Evolutionary conservation across 1,140 invertebrate genomes (phyloP).

Genomic region (Frieseomelitta varia): DNA sequence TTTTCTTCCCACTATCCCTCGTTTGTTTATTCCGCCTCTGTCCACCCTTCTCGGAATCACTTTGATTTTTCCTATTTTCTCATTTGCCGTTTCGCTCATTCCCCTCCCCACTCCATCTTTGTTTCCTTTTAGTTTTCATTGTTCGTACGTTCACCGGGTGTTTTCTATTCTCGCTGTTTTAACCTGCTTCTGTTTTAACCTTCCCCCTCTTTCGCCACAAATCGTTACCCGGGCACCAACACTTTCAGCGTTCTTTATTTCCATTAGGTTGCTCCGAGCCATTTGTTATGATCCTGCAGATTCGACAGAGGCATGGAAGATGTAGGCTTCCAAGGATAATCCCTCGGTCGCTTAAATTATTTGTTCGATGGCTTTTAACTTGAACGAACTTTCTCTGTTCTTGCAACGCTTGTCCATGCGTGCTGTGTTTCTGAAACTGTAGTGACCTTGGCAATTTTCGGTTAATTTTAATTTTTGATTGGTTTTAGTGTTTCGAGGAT

Average conservation of each 20-base stretch:
- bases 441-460: too few relatives aligned
- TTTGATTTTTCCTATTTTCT: constrained; percentile 2
- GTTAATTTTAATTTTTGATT: background rate
- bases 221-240: constrained; percentile 55
- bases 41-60: background rate
- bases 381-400: constrained; percentile 11
- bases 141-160: background rate
- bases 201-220: constrained; percentile 1
- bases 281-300: constrained; percentile 69
- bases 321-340: constrained; percentile 53
- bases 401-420: constrained; percentile 1
- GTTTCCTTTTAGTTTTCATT: background rate
- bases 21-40: constrained; percentile 1
- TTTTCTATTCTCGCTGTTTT: background rate
- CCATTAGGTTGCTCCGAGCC: constrained; percentile 62
- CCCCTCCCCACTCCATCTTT: background rate
- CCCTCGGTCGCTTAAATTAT: constrained; percentile 66
- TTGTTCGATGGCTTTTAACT: constrained; percentile 57
- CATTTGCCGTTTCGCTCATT: constrained; percentile 1
- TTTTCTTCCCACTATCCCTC: constrained; percentile 55
- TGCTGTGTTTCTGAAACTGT: background rate
- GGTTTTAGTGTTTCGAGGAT: background rate
- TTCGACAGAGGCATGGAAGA: constrained; percentile 1
- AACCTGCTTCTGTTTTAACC: constrained; percentile 9
- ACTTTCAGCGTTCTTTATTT: constrained; percentile 67